A percentile compares a stretch with the other conserved stretches of the same genome.
These are phyloP conservation scores for Hyaena hyaena DNA, from an alignment of 2,113 vertebrate genomes.

Conservation along the genomic window DNA sequence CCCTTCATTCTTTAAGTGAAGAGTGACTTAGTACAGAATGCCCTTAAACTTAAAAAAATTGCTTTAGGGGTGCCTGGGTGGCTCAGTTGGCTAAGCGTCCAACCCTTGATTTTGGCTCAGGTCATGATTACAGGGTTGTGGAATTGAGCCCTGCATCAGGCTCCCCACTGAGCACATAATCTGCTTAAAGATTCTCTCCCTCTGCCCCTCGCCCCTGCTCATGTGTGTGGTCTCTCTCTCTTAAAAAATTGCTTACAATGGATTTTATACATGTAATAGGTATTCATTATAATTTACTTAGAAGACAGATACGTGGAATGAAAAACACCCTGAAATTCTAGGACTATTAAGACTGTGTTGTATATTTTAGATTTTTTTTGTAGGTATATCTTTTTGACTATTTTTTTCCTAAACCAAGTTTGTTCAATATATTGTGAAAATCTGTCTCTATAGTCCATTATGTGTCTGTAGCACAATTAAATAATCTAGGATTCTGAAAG, in stretches of 20 bases:
- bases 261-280: neutral
- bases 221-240: no score
- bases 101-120: no score
- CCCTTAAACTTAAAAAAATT: neutral
- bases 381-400: neutral
- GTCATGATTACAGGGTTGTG: no score
- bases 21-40: neutral
- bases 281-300: neutral
- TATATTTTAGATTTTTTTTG: neutral
- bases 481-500: neutral
- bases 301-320: neutral
- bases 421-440: neutral
- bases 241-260: neutral
- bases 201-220: no score
- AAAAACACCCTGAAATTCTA: neutral
- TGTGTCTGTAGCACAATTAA: neutral
- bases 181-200: no score
- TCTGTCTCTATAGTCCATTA: neutral
- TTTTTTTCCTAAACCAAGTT: neutral
- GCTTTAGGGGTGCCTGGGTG: no score
- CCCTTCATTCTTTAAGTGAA: neutral
- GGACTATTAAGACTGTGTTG: neutral
- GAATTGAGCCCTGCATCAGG: no score
- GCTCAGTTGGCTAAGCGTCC: no score
- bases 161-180: no score